Evolutionary conservation across 2,797 vertebrate genomes (phyloP).

Genomic region (Lepus oiostolus): DNA sequence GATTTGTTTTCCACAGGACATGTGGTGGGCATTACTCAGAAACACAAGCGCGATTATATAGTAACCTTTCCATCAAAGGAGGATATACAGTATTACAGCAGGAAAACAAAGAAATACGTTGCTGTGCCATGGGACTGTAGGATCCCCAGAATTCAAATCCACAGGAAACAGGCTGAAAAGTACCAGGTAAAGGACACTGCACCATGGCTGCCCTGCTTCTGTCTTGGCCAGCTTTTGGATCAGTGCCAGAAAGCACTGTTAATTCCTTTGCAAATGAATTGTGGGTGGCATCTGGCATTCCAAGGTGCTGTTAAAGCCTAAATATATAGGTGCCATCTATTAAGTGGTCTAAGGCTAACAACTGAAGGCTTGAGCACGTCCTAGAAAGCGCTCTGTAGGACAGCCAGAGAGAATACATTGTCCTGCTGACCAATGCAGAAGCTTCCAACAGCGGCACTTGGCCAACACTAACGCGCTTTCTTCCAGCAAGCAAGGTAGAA

Average conservation of each 20-base stretch:
- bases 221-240: background rate
- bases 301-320: slow-evolving; percentile 67
- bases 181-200: slow-evolving; percentile 91
- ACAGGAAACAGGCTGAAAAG: slow-evolving; percentile 95
- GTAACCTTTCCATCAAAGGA: slow-evolving; percentile 96
- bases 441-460: too few relatives aligned
- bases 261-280: slow-evolving; percentile 68
- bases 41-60: slow-evolving; percentile 98
- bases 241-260: background rate
- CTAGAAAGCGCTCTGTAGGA: slow-evolving; percentile 55
- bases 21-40: slow-evolving; percentile 96
- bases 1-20: slow-evolving; percentile 89
- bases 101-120: slow-evolving; percentile 94
- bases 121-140: slow-evolving; percentile 96
- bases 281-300: slow-evolving; percentile 55
- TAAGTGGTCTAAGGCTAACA: slow-evolving; percentile 78
- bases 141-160: slow-evolving; percentile 98
- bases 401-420: too few relatives aligned
- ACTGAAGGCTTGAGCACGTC: slow-evolving; percentile 73
- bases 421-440: too few relatives aligned
- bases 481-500: too few relatives aligned
- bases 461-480: too few relatives aligned
- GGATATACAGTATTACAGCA: slow-evolving; percentile 92
- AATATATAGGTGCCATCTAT: slow-evolving; percentile 77
- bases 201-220: too few relatives aligned